Percentiles rank a stretch among this genome's conserved stretches.
Conservation (phyloP, 2,888 invertebrate species). For the Orchesellides sinensis region DNA sequence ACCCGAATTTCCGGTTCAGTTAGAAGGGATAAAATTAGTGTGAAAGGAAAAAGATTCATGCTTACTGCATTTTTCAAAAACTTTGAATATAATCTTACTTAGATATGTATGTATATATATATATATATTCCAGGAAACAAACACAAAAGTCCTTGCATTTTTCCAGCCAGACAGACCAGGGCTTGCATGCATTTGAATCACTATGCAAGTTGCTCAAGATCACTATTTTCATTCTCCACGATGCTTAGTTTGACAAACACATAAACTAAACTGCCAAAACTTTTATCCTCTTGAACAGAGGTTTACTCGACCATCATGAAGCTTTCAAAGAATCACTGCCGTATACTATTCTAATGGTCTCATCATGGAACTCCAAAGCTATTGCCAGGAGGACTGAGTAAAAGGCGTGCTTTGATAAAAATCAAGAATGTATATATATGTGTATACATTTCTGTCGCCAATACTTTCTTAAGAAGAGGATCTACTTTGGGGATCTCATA, state of each 20-base stretch:
- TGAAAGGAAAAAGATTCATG: not conserved
- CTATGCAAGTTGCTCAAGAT: conserved; percentile 3
- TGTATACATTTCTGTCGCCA: not conserved
- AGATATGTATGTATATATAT: not conserved
- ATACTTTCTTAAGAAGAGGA: not conserved
- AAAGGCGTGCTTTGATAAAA: too few species aligned
- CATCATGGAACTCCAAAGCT: conserved; percentile 18
- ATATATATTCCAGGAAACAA: not conserved
- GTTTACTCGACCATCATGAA: conserved; percentile 47
- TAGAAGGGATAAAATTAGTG: conserved; percentile 5
- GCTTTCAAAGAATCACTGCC: conserved; percentile 28
- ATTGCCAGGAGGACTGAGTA: not conserved
- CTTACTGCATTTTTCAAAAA: not conserved
- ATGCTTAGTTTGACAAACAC: conserved; percentile 35
- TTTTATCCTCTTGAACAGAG: conserved; percentile 52
- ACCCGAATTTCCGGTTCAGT: conserved; percentile 25
- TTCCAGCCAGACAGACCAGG: not conserved
- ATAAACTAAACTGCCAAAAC: conserved; percentile 50
- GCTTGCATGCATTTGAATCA: not conserved
- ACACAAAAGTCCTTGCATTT: not conserved
- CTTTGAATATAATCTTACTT: too few species aligned
- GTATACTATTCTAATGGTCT: conserved; percentile 30
- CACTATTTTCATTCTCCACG: conserved; percentile 29
- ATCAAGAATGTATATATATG: too few species aligned
- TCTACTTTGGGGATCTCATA: not conserved